Evolutionary conservation across 2,888 invertebrate species (phyloP).

Genomic region (Sthenelais limicola): DNA sequence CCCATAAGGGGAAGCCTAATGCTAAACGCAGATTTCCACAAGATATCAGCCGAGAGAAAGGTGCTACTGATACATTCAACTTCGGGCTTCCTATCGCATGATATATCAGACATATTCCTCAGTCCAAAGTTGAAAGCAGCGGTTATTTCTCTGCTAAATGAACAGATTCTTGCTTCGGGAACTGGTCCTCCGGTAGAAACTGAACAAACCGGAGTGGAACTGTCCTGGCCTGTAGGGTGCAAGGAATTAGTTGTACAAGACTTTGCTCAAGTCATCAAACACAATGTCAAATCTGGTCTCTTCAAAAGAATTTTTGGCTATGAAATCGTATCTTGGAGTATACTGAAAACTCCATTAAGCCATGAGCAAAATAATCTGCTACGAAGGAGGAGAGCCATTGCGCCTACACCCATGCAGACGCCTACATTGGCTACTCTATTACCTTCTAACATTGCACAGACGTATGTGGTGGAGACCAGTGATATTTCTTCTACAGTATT

Average conservation of each 20-base stretch:
- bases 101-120: slow-evolving; percentile 35
- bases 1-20: slow-evolving; percentile 46
- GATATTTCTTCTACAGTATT: too few relatives aligned
- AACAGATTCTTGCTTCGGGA: slow-evolving; percentile 9
- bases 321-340: slow-evolving; percentile 25
- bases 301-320: slow-evolving; percentile 12
- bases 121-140: background rate
- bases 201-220: slow-evolving; percentile 1
- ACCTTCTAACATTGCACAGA: too few relatives aligned
- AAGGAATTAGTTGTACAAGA: slow-evolving; percentile 2
- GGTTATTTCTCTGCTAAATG: slow-evolving; percentile 20
- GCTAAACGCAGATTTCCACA: slow-evolving; percentile 40
- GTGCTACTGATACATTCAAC: slow-evolving; percentile 44
- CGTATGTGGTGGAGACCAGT: too few relatives aligned
- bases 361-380: background rate
- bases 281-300: slow-evolving; percentile 33
- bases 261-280: slow-evolving; percentile 30
- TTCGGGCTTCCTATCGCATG: slow-evolving; percentile 53
- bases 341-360: slow-evolving; percentile 10
- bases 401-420: slow-evolving; percentile 23
- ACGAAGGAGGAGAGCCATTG: slow-evolving; percentile 2
- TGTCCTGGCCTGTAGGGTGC: slow-evolving; percentile 40
- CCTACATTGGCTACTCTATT: too few relatives aligned
- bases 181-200: background rate
- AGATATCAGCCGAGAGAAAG: slow-evolving; percentile 39